Conservation (phyloP, 2,113 vertebrate genomes). For the Sebastes schlegelii region DNA sequence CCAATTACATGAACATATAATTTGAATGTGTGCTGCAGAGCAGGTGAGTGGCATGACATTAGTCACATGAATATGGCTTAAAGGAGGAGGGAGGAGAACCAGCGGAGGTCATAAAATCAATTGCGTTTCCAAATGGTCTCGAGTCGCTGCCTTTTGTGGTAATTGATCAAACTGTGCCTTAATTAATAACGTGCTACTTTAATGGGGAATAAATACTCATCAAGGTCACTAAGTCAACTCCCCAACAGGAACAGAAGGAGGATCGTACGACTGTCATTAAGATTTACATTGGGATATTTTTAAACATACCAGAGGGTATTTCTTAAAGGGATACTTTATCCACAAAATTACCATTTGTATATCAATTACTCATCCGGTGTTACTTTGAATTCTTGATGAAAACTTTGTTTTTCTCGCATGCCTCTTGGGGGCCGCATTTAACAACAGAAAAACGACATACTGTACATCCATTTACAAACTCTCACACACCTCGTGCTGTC, state of each 20-base stretch:
- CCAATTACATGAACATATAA: neutral
- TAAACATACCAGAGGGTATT: neutral
- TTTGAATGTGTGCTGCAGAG: conserved; percentile 32
- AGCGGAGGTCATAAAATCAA: conserved; percentile 53
- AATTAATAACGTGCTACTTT: conserved; percentile 52
- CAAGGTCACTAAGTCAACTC: conserved; percentile 25
- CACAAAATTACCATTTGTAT: too few relatives aligned
- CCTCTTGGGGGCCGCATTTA: too few relatives aligned
- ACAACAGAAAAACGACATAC: too few relatives aligned
- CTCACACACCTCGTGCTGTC: too few relatives aligned
- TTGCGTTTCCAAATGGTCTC: conserved; percentile 43
- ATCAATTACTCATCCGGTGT: too few relatives aligned
- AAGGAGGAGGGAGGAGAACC: conserved; percentile 35
- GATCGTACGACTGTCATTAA: neutral
- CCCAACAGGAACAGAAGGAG: neutral
- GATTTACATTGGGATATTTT: neutral
- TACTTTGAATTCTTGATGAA: too few relatives aligned
- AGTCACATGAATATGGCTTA: conserved; percentile 19
- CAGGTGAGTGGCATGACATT: conserved; percentile 35
- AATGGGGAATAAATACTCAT: conserved; percentile 38
- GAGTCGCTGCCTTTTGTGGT: conserved; percentile 36
- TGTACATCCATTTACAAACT: too few relatives aligned
- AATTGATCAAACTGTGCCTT: conserved; percentile 58
- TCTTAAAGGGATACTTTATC: too few relatives aligned
- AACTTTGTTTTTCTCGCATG: too few relatives aligned